These are phyloP conservation scores for Trichonephila clavipes DNA, from an alignment of 1,140 invertebrate genomes.

Conservation along the genomic window DNA sequence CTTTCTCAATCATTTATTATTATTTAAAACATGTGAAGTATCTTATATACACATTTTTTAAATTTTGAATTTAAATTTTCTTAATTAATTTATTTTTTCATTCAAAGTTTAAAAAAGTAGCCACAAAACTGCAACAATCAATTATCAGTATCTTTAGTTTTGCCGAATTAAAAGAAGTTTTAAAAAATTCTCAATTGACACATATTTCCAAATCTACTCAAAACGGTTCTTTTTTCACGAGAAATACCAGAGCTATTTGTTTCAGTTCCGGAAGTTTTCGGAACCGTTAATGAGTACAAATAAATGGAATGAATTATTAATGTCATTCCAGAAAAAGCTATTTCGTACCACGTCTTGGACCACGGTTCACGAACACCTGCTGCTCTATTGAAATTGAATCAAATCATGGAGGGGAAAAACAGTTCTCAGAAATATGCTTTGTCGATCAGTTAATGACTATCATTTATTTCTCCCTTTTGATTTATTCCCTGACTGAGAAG, in stretches of 20 bases:
- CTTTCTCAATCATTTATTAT: too few relatives aligned
- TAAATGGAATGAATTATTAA: slow-evolving; percentile 25
- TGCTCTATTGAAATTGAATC: slow-evolving; percentile 6
- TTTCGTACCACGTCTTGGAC: not conserved
- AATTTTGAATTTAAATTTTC: too few relatives aligned
- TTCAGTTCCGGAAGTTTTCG: not conserved
- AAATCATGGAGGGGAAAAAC: not conserved
- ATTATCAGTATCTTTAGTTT: too few relatives aligned
- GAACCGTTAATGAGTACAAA: not conserved
- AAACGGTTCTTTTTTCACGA: not conserved
- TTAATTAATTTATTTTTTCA: too few relatives aligned
- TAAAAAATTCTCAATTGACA: too few relatives aligned
- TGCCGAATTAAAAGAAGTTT: too few relatives aligned
- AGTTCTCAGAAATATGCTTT: not conserved
- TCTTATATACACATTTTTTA: too few relatives aligned
- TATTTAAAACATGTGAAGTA: too few relatives aligned
- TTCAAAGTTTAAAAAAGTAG: too few relatives aligned
- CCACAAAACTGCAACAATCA: too few relatives aligned
- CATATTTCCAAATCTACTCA: not conserved
- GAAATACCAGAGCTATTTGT: not conserved
- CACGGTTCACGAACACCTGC: not conserved
- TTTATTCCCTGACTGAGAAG: not conserved
- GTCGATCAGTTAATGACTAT: not conserved
- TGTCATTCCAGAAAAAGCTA: not conserved
- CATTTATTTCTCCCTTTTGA: not conserved